Base-by-base conservation (phyloP, 2,797 vertebrate species). In the Antennarius maculatus region DNA sequence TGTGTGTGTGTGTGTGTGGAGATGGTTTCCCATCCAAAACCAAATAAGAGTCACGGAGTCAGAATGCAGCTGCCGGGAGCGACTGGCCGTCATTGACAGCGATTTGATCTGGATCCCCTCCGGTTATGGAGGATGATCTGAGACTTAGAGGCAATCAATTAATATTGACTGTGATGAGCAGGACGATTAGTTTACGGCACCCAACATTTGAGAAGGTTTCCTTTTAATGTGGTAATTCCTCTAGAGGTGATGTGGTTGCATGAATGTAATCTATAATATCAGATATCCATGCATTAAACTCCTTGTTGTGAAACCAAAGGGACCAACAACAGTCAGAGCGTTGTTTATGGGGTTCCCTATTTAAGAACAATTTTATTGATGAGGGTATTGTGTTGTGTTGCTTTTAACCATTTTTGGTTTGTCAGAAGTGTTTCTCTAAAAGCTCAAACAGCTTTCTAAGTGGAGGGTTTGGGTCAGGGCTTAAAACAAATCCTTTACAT, bases 41-140 rank as follows among this genome's bases (percentile, higher is more conserved):
- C 27, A 55, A 85, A 80, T 75, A 58, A 79, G 61, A 77, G 77
- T 77, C 71, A 80, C 52, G 64, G 64, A 76, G 79, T 67, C 74
- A 86, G 52, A 67, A 51, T 27, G 66, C 64, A 69, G 60, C 37
- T 71, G 65, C 55, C 53, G 48, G 15, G 52, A 75, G 66, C 64
- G 23, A 29, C 60, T 64, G 70, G 67, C 54, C 10, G 15, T 58
- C 1, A 18, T 41, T 62, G 50, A 16, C 50, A 75, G 47, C 65
- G 69, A 82, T 76, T 61, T 70, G 71, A 69, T 71, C 28, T 41
- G 28, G 49, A 70, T 41, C 5, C 14, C 60, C 68, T 71, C 69
- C 31, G 61, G 59, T 57, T 53, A 69, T 61, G 52, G 56, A 63
- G 16, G 51, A 48, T 43, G 60, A 71, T 62, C 61, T 45, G 50